Evolutionary conservation across 2,113 vertebrate species (phyloP).

Genomic region (Hipposideros armiger): DNA sequence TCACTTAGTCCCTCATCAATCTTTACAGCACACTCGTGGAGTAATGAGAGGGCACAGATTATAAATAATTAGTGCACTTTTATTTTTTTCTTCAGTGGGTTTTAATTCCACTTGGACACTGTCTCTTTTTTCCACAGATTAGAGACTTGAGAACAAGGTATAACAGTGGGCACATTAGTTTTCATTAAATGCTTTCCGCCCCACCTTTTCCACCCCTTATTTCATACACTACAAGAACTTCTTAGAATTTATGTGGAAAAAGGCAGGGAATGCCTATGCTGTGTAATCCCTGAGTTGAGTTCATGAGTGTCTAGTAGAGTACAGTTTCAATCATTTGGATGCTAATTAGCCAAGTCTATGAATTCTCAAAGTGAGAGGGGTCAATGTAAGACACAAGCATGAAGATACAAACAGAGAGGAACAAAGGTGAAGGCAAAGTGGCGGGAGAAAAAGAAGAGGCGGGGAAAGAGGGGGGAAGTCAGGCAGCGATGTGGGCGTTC

Average conservation of each 20-base stretch:
- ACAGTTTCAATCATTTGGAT: background rate
- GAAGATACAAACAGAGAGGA: background rate
- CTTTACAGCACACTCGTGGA: background rate
- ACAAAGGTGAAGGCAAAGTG: background rate
- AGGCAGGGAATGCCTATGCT: background rate
- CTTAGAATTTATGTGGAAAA: background rate
- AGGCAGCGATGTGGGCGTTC: background rate
- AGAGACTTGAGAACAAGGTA: background rate
- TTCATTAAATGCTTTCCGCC: background rate
- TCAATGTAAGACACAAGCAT: background rate
- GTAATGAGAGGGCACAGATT: background rate
- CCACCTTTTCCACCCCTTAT: background rate
- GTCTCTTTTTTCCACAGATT: background rate
- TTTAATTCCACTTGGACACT: background rate
- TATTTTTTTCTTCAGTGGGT: background rate
- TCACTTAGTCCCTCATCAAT: background rate
- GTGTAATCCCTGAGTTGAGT: background rate
- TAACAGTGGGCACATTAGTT: background rate
- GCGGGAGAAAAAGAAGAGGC: too few species aligned
- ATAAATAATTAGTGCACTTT: constrained; percentile 18
- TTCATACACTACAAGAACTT: background rate
- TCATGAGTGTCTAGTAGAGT: background rate
- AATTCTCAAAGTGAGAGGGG: background rate
- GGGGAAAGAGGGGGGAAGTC: background rate
- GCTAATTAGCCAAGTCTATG: constrained; percentile 43